A percentile compares a stretch with the other conserved stretches of the same genome.
Conservation (phyloP, 1,140 invertebrate species). For the Pogonomyrmex barbatus region DNA sequence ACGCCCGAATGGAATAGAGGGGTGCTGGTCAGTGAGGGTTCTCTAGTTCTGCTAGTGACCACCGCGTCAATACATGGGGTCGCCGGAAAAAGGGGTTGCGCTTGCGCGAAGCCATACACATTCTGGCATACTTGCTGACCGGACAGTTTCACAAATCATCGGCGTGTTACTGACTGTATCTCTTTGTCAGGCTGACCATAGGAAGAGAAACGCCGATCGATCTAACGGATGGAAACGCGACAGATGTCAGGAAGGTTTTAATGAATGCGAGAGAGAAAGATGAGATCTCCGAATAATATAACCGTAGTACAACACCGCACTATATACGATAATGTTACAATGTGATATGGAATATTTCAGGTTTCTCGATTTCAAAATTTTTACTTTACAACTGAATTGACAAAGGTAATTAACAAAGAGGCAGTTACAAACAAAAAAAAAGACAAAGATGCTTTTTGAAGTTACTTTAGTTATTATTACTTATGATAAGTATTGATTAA, state of each 20-base stretch:
- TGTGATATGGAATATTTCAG: not conserved
- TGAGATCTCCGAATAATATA: constrained; percentile 1
- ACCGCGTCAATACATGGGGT: constrained; percentile 84
- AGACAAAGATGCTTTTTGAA: not conserved
- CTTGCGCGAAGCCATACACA: constrained; percentile 79
- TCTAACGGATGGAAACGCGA: constrained; percentile 62
- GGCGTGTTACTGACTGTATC: constrained; percentile 74
- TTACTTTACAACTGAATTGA: not conserved
- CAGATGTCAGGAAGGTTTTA: constrained; percentile 53
- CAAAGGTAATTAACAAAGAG: not conserved
- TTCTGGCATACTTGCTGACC: constrained; percentile 77
- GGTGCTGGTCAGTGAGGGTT: constrained; percentile 82
- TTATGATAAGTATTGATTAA: not conserved
- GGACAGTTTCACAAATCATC: constrained; percentile 78
- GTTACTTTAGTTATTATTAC: not conserved
- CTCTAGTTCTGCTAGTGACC: constrained; percentile 81
- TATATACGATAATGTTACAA: constrained; percentile 5
- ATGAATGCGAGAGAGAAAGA: constrained; percentile 42
- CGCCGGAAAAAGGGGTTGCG: constrained; percentile 82
- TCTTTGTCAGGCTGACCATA: constrained; percentile 64
- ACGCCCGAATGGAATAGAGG: constrained; percentile 77
- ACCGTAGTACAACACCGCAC: not conserved
- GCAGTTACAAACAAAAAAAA: not conserved
- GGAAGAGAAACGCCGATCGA: constrained; percentile 63
- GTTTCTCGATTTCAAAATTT: not conserved